A percentile compares a stretch with the other conserved stretches of the same genome.
These are phyloP conservation scores for Neopelma chrysocephalum DNA, from an alignment of 2,797 vertebrate species.

Conservation along the genomic window DNA sequence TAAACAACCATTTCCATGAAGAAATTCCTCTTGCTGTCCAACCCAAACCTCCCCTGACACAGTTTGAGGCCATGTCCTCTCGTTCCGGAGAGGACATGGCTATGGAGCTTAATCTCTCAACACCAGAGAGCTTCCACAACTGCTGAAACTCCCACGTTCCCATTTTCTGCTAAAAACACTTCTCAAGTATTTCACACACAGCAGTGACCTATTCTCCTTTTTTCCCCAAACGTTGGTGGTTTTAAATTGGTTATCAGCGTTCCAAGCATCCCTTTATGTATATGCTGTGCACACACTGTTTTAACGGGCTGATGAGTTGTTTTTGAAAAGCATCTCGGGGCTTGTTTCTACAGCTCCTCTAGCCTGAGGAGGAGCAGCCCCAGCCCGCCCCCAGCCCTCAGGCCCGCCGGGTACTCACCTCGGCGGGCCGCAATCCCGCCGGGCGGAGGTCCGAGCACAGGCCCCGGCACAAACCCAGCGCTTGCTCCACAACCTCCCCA, in stretches of 20 bases:
- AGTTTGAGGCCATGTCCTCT: rapidly evolving
- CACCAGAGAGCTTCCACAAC: too few species aligned
- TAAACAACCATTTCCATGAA: too few species aligned
- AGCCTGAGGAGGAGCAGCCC: too few species aligned
- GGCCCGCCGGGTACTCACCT: not conserved
- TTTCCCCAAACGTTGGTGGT: rapidly evolving
- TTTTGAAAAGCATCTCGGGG: not conserved
- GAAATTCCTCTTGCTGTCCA: not conserved
- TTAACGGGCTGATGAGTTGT: rapidly evolving
- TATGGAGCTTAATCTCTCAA: too few species aligned
- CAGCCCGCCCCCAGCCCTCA: not conserved
- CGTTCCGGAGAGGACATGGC: too few species aligned
- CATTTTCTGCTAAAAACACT: not conserved
- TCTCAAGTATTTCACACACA: too few species aligned
- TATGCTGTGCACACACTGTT: rapidly evolving
- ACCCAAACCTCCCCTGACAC: not conserved
- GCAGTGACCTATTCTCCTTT: rapidly evolving
- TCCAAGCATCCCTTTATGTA: too few species aligned
- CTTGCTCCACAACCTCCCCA: rapidly evolving
- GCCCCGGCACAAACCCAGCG: rapidly evolving
- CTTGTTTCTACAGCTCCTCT: not conserved
- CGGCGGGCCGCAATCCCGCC: too few species aligned
- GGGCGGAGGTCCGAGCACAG: rapidly evolving
- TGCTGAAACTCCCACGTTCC: not conserved
- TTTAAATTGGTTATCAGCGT: rapidly evolving